phyloP scores from a whole-genome alignment of 2,888 invertebrate genomes.

The Tipula confusa region DNA sequence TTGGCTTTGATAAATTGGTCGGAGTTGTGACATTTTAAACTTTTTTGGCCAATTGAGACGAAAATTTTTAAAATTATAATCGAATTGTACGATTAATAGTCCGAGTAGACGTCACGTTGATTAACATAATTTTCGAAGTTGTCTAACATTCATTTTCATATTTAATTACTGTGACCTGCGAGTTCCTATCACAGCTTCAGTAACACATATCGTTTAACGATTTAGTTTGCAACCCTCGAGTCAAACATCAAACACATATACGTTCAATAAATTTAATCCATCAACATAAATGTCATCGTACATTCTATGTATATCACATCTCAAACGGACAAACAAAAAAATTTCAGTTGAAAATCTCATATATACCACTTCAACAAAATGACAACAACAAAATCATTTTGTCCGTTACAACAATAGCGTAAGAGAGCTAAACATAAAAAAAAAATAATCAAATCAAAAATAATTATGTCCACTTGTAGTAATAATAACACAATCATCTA shows the following conservation, averaged over 20 bases:
- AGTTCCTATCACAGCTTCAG: no score
- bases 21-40: no score
- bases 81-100: no score
- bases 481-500: slow-evolving; percentile 25
- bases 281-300: not conserved
- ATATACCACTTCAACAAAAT: not conserved
- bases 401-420: not conserved
- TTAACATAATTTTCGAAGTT: no score
- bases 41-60: no score
- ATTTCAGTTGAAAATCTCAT: not conserved
- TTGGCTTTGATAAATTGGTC: no score
- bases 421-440: not conserved
- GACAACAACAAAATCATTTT: not conserved
- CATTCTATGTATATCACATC: not conserved
- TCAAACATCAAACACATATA: not conserved
- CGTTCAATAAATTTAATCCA: not conserved
- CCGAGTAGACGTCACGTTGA: no score
- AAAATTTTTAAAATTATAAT: no score
- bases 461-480: slow-evolving; percentile 25
- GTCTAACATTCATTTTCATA: no score
- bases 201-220: not conserved
- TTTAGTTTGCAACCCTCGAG: not conserved
- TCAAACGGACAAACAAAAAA: not conserved
- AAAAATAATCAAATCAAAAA: slow-evolving; percentile 14
- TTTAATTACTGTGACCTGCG: no score